Conservation (phyloP, 2,888 invertebrate species). For the Apotomis capreana region DNA sequence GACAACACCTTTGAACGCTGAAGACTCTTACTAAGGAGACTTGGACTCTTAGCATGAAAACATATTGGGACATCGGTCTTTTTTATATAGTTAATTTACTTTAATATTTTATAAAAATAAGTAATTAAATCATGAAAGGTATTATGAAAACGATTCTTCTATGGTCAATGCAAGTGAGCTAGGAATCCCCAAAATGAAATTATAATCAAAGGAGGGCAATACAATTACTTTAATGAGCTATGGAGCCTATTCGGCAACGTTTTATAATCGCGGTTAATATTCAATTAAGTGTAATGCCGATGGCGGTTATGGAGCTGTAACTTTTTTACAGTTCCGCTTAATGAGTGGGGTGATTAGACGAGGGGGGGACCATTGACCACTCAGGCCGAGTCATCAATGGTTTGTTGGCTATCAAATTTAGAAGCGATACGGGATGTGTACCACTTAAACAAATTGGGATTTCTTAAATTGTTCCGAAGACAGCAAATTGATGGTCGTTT, state of each 20-base stretch:
- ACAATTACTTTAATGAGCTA: slow-evolving; percentile 20
- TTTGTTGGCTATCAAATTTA: slow-evolving; percentile 25
- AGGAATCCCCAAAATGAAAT: background rate
- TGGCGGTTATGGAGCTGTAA: slow-evolving; percentile 10
- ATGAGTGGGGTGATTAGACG: slow-evolving; percentile 17
- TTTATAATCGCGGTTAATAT: slow-evolving; percentile 31
- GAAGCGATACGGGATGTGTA: slow-evolving; percentile 3
- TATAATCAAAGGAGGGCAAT: slow-evolving; percentile 4
- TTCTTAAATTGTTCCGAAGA: background rate
- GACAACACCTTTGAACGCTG: no score
- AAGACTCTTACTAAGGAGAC: no score
- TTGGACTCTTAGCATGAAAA: no score
- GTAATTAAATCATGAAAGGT: no score
- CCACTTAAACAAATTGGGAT: slow-evolving; percentile 20
- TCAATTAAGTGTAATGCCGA: slow-evolving; percentile 18
- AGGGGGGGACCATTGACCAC: slow-evolving; percentile 10
- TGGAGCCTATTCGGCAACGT: background rate
- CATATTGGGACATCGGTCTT: no score
- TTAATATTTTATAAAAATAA: no score
- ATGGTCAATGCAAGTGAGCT: background rate
- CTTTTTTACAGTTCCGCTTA: slow-evolving; percentile 24
- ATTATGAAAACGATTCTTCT: background rate
- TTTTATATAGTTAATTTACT: no score
- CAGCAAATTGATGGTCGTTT: no score
- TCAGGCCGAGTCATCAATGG: slow-evolving; percentile 16